Evolutionary conservation across 2,888 invertebrate species (phyloP), one percentile per base, ranked within the genome.

Genomic region (Diadromus collaris): DNA sequence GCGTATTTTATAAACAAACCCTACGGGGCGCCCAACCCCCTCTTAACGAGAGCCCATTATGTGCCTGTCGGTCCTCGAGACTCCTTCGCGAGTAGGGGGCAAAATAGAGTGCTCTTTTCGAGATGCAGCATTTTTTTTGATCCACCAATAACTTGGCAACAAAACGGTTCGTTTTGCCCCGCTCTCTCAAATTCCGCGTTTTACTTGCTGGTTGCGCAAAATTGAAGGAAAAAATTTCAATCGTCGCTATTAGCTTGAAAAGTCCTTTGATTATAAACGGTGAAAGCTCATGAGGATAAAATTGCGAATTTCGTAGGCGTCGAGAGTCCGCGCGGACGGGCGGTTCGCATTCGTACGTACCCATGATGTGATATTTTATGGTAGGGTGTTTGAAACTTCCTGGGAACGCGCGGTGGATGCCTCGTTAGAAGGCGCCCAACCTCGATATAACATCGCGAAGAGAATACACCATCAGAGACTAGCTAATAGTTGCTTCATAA

Each of bases 401-500:
- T 41, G 32, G 58, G 69, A 60, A 72, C 77, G 9, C 41, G 60
- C 58, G 65, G 56, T 58, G 72, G 58, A 71, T 41, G 38, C 86
- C 88, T 88, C 88, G 88, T 88, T 88, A 87, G 88, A 86, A 80
- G 65, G 86, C 81, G 85, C 83, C 81, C 83, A 85, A 56, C 64
- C 76, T 69, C 70, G 70, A 76, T 79, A 67, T 76, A 82, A 76
- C 86, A 87, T 56, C 78, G 80, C 41, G 83, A 86, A 86, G 86
- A 86, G 88, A 87, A 88, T 87, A 83, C 84, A 76, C 86, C 86
- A 87, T 88, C 87, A 83, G 82, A 60, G 82, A 60, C 83, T 78
- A 81, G 87, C 88, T 88, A 88, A 88, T 88, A 88, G 87, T 85
- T 84, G 86, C 86, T 86, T 84, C 84, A 84, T 83, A 80, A 85